Evolutionary conservation across 2,888 invertebrate species (phyloP).

Genomic region (Dynastes tityus): DNA sequence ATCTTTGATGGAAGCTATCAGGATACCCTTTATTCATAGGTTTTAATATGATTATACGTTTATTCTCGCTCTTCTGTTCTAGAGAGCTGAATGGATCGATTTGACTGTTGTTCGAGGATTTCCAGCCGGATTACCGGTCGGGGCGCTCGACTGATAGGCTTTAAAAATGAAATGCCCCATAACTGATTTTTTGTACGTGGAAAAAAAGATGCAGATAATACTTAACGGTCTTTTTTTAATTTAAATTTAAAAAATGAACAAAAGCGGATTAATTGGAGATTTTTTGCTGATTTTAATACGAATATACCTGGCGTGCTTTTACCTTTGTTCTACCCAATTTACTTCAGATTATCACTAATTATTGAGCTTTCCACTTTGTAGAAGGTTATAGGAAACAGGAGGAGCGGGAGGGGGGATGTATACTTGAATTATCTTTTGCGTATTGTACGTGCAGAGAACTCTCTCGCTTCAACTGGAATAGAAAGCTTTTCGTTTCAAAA

Average conservation of each 20-base stretch:
- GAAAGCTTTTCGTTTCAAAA: neutral
- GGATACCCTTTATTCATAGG: neutral
- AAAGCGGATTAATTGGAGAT: too few relatives aligned
- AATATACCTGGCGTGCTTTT: too few relatives aligned
- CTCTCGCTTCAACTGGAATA: neutral
- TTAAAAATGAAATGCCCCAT: neutral
- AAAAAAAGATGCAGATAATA: neutral
- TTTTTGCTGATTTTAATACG: too few relatives aligned
- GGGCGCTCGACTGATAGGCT: neutral
- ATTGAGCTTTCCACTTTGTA: too few relatives aligned
- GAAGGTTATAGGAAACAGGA: too few relatives aligned
- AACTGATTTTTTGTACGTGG: neutral
- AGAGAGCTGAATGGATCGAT: neutral
- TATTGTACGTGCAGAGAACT: neutral
- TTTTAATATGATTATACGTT: slow-evolving; percentile 6
- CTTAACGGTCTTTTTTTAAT: too few relatives aligned
- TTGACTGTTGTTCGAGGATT: slow-evolving; percentile 17
- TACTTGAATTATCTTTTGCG: too few relatives aligned
- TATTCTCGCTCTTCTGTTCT: neutral
- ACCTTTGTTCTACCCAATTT: neutral
- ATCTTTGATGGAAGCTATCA: neutral
- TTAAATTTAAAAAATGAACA: too few relatives aligned
- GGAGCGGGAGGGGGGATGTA: too few relatives aligned
- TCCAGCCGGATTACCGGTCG: neutral
- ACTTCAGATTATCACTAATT: neutral